Evolutionary conservation across 2,113 vertebrate species (phyloP).

Genomic region (Cololabis saira): DNA sequence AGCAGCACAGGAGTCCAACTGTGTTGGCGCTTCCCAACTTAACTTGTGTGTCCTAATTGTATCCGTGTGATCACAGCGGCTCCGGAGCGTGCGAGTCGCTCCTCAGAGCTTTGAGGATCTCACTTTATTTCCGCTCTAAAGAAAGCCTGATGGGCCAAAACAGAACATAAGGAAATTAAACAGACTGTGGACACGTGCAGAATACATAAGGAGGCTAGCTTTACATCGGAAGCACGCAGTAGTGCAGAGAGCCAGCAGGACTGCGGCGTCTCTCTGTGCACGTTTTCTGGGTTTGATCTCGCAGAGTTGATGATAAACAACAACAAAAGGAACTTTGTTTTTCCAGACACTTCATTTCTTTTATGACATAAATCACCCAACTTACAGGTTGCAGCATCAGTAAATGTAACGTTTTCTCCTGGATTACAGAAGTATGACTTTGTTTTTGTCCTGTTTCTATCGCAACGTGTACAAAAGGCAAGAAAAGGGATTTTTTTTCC

Average conservation of each 20-base stretch:
- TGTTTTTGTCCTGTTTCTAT: not conserved
- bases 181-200: not conserved
- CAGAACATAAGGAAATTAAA: not conserved
- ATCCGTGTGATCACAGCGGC: constrained; percentile 28
- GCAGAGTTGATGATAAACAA: not conserved
- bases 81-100: constrained; percentile 2
- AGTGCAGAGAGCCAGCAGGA: not conserved
- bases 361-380: no score
- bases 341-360: no score
- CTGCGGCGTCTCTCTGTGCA: not conserved
- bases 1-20: constrained; percentile 10
- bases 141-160: constrained; percentile 13
- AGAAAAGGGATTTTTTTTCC: not conserved
- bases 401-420: no score
- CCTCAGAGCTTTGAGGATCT: constrained; percentile 38
- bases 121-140: constrained; percentile 25
- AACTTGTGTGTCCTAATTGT: constrained; percentile 37
- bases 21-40: constrained; percentile 15
- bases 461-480: not conserved
- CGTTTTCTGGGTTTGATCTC: not conserved
- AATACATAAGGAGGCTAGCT: not conserved
- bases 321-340: no score
- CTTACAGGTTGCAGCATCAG: no score
- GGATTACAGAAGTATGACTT: not conserved
- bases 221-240: not conserved